Percentiles rank a stretch among this genome's conserved stretches.
Evolutionary conservation across 2,888 invertebrate species (phyloP).

Genomic region (Pterostichus niger): DNA sequence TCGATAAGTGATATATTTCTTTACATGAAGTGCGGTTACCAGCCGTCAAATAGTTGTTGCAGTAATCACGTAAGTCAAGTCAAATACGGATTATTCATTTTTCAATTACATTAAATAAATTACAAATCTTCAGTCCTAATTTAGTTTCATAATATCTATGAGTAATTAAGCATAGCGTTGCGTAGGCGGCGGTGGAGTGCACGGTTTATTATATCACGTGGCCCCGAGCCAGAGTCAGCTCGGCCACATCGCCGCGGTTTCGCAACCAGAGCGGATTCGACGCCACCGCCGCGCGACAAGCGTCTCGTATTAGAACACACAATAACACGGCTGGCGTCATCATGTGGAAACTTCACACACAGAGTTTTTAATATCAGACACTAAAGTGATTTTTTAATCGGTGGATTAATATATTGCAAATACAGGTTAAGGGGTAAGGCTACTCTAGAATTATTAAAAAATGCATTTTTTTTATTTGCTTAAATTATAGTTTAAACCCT

Average conservation of each 20-base stretch:
- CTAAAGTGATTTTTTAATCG: not conserved
- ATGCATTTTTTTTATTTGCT: no score
- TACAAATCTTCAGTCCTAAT: constrained; percentile 30
- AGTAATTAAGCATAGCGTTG: constrained; percentile 48
- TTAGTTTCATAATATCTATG: constrained; percentile 51
- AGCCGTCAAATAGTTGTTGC: no score
- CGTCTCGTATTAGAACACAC: constrained; percentile 21
- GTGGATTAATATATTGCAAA: not conserved
- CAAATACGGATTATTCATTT: not conserved
- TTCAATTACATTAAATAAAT: not conserved
- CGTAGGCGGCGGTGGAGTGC: constrained; percentile 41
- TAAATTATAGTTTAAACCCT: no score
- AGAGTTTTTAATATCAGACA: not conserved
- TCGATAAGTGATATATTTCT: no score
- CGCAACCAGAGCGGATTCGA: constrained; percentile 34
- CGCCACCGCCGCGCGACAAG: not conserved
- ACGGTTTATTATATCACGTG: constrained; percentile 60
- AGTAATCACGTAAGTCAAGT: not conserved
- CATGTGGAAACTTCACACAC: no score
- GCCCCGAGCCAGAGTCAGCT: constrained; percentile 42
- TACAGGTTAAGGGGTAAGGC: no score
- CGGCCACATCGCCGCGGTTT: constrained; percentile 37
- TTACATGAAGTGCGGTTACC: no score
- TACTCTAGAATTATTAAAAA: no score
- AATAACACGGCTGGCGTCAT: not conserved